Base-by-base conservation (phyloP, 2,113 vertebrate species). In the Solenodon paradoxus region DNA sequence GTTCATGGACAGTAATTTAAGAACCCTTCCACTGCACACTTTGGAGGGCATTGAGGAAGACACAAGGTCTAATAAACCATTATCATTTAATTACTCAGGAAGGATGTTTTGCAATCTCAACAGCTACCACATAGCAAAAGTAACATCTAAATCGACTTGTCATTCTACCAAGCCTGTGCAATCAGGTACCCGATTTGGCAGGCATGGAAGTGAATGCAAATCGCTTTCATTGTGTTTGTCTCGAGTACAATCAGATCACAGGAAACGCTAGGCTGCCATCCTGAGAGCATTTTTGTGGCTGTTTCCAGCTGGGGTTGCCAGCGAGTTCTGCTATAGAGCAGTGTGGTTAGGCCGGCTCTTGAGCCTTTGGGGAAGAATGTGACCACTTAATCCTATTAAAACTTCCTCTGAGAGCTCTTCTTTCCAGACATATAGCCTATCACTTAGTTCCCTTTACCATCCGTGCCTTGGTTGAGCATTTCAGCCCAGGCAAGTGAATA, bases 321-420 rank as follows among this genome's bases (percentile, higher is more conserved):
- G 77, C 26, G 35, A 32, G 51, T 81, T 64, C 38, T 42, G 26
- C 0, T 2, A 22, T 3, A 30, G 53, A 55, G 16, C 22, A 1
- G 3, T 9, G 51, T 17, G n/a, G 32, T 24, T 8, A 2, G 30
- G 8, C 63, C 53, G 63, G 47, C 7, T 64, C 61, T 47, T 0
- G 22, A 64, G 51, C 35, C 68, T 2, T 0, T 26, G 9, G 20
- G 5, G 24, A 0, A 13, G 9, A 49, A 16, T 12, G 19, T 15
- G 38, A 38, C 32, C 3, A 16, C 16, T 22, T 63, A 20, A 28
- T 13, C 7, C 42, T 26, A 12, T 16, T 12, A 32, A 19, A 16
- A 38, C 53, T 40, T 38, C 17, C 42, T 1, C 32, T 45, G 32
- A 24, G 45, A n/a, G 19, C 63, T 0, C n/a, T 20, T 35, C 19